Evolutionary conservation across 2,113 vertebrate genomes (phyloP), one percentile per base, ranked within the genome.

Genomic region (Eptatretus burgeri): DNA sequence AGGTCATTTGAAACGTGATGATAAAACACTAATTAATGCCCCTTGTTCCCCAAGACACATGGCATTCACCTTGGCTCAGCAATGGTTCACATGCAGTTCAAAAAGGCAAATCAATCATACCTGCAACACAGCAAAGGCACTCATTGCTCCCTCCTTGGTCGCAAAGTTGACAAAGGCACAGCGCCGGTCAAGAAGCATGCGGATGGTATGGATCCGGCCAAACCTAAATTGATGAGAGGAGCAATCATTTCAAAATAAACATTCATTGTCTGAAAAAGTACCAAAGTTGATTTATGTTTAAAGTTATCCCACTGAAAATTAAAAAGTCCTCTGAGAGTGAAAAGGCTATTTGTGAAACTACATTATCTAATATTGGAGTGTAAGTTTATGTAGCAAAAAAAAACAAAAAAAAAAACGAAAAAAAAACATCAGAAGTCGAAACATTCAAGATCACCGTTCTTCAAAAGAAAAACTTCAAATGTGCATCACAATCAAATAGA

Each of bases 111-210:
- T 41, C 2, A 60, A 60, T 10, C 56, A 9, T 20, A 60, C 56
- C 56, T 60, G 56, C 20, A 60, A 60, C n/a, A 20, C n/a, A 10
- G n/a, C n/a, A 10, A 60, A 2, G 20, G 56, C 56, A 17, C 11
- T 60, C n/a, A 17, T 20, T 17, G 56, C 56, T n/a, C n/a, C 56
- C 56, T 60, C 56, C 56, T 60, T 60, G 56, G 56, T 60, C 1
- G 56, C 20, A 20, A 17, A 60, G 56, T 60, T 60, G 10, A 60
- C 56, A 60, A 60, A 60, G n/a, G 56, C 56, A 60, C 56, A 60
- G n/a, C 20, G n/a, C 20, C 56, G n/a, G 56, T 60, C 56, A n/a
- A 60, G 56, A n/a, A 60, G 56, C 56, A 60, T 60, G n/a, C 56
- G 10, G 56, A 60, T 17, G 56, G n/a, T 60, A 20, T 60, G 56